Base-by-base conservation (phyloP, 2,113 vertebrate species). In the Erythrolamprus reginae region DNA sequence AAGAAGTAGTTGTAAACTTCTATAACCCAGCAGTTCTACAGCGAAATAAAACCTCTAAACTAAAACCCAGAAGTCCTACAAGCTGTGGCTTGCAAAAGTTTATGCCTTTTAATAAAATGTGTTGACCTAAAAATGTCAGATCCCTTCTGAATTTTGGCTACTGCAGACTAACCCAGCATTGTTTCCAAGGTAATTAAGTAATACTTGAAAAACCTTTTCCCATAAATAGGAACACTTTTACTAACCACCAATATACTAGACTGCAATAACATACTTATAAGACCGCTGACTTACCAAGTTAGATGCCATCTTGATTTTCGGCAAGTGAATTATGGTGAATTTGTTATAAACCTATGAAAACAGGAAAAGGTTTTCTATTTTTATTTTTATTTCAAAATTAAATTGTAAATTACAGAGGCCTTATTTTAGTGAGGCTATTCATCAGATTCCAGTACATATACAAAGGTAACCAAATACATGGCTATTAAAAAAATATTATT, bases 221-320 rank as follows among this genome's bases (percentile, higher is more conserved):
- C 23, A 23, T 26, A 19, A 23, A 38, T 21, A 15, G 26, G 5
- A 50, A 47, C 21, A 38, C 0, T 4, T 87, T 82, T 56, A 91
- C 19, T 56, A 53, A 51, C 26, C 5, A 61, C 2, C 53, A n/a
- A 24, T n/a, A 33, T 10, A 50, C 47, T 42, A 12, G 58, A n/a
- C 58, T 15, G 23, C 7, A 28, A 45, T 77, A 51, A 28, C 50
- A 56, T 10, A 52, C 8, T 8, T 38, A 19, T 83, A 24, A 89
- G 55, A 47, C 8, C 5, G 3, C 28, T 82, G 10, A 91, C 90
- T 88, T 91, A 91, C 90, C 17, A n/a, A 50, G 38, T 88, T 47
- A 28, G 86, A 91, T 10, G 42, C 23, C 90, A 91, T 91, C 45
- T 84, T 91, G 86, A 51, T 88, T 84, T 51, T 58, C 23, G 83